phyloP scores from a whole-genome alignment of 1,140 invertebrate genomes.

The Bombus picipes region DNA sequence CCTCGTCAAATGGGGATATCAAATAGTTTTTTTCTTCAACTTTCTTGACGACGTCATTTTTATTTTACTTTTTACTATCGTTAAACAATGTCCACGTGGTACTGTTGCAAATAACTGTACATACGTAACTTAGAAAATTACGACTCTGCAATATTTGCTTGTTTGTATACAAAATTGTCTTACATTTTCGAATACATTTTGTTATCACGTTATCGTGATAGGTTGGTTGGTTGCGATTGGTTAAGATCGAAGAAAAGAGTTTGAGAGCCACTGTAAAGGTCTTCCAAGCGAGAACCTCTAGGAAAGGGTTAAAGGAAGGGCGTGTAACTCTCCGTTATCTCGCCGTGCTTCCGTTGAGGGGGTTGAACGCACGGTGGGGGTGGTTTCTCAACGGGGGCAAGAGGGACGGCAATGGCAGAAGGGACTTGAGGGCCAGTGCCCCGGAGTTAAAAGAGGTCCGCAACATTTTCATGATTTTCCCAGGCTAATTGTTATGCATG shows the following conservation, averaged over 20 bases:
- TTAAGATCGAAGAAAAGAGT: not conserved
- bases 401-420: constrained; percentile 54
- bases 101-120: not conserved
- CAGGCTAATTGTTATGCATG: constrained; percentile 83
- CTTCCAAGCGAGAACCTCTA: constrained; percentile 56
- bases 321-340: constrained; percentile 81
- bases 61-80: not conserved
- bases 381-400: constrained; percentile 54
- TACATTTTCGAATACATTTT: not conserved
- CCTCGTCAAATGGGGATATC: not conserved
- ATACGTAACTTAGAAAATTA: not conserved
- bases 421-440: constrained; percentile 59
- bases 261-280: constrained; percentile 66
- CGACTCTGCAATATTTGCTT: not conserved
- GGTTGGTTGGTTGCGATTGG: not conserved
- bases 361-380: constrained; percentile 51
- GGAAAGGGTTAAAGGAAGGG: constrained; percentile 77
- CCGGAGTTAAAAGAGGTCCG: constrained; percentile 77
- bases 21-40: not conserved
- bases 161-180: too few relatives aligned
- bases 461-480: constrained; percentile 82
- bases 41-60: not conserved
- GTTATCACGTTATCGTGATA: not conserved
- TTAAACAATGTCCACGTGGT: too few relatives aligned
- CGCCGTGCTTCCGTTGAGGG: constrained; percentile 75